phyloP scores from a whole-genome alignment of 2,113 vertebrate genomes.

The Phaetusa simplex region DNA sequence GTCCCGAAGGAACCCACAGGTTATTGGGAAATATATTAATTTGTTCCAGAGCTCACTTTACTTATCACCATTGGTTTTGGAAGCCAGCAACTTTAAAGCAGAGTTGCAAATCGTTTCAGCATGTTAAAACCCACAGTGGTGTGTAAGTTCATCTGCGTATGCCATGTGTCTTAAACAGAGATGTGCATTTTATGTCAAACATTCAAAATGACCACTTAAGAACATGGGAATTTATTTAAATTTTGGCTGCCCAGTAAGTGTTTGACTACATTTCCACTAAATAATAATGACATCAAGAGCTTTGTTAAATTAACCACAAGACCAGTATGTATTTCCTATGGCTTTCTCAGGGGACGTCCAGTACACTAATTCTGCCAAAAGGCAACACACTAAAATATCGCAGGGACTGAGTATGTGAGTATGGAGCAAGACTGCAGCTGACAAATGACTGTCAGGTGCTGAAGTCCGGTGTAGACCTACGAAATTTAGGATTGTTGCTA shows the following conservation, averaged over 20 bases:
- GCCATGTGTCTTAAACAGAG: background rate
- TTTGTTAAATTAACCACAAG: conserved; percentile 46
- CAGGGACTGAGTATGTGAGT: background rate
- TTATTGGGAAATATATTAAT: conserved; percentile 47
- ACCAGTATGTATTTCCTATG: background rate
- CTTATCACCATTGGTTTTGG: conserved; percentile 25
- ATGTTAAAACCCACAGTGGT: conserved; percentile 2
- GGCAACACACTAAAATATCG: background rate
- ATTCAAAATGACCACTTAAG: conserved; percentile 19
- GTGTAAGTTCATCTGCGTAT: background rate
- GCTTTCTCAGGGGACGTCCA: background rate
- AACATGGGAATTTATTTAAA: conserved; percentile 34
- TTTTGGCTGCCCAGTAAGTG: background rate
- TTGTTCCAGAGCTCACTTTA: conserved; percentile 34
- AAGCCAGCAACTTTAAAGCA: conserved; percentile 21
- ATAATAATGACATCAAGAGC: conserved; percentile 23
- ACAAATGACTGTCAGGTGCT: background rate
- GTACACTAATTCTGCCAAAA: background rate
- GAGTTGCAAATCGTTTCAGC: conserved; percentile 16
- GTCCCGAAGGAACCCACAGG: background rate
- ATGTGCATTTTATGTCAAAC: conserved; percentile 32
- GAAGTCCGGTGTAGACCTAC: background rate
- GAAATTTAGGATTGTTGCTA: background rate
- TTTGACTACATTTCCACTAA: conserved; percentile 33
- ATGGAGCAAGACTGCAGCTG: background rate